These are phyloP conservation scores for Psammodynastes pulverulentus DNA, from an alignment of 2,113 vertebrate species.

Conservation along the genomic window DNA sequence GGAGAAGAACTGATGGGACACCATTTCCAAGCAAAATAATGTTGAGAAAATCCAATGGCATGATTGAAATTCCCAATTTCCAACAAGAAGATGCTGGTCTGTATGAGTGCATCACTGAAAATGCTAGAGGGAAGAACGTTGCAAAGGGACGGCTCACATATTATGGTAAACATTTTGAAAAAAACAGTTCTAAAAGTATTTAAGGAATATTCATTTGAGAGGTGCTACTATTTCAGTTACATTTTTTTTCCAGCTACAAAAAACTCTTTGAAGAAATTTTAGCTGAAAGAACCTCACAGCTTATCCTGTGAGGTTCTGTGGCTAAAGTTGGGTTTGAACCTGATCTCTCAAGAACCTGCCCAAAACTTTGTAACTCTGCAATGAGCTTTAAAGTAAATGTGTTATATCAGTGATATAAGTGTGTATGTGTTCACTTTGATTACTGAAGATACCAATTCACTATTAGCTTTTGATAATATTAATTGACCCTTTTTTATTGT, in stretches of 20 bases:
- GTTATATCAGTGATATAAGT: background rate
- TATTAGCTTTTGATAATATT: background rate
- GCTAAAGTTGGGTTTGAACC: background rate
- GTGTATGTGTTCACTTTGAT: background rate
- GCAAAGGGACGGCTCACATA: slow-evolving; percentile 88
- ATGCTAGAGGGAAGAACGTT: slow-evolving; percentile 86
- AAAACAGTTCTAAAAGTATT: background rate
- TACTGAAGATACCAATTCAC: background rate
- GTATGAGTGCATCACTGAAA: slow-evolving; percentile 91
- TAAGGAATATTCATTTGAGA: background rate
- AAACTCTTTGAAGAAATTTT: background rate
- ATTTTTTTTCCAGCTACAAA: background rate
- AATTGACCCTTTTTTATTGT: background rate
- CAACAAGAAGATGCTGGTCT: slow-evolving; percentile 90
- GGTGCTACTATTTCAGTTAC: background rate
- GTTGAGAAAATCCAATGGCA: slow-evolving; percentile 81
- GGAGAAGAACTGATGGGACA: slow-evolving; percentile 87
- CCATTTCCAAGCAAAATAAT: slow-evolving; percentile 87
- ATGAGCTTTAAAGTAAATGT: background rate
- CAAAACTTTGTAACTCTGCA: background rate
- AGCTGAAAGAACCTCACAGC: too few relatives aligned
- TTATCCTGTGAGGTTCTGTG: background rate
- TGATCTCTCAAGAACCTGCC: background rate
- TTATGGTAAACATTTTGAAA: slow-evolving; percentile 77
- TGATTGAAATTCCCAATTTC: slow-evolving; percentile 90